phyloP scores from a whole-genome alignment of 1,140 invertebrate genomes.

The Caerostris darwini region DNA sequence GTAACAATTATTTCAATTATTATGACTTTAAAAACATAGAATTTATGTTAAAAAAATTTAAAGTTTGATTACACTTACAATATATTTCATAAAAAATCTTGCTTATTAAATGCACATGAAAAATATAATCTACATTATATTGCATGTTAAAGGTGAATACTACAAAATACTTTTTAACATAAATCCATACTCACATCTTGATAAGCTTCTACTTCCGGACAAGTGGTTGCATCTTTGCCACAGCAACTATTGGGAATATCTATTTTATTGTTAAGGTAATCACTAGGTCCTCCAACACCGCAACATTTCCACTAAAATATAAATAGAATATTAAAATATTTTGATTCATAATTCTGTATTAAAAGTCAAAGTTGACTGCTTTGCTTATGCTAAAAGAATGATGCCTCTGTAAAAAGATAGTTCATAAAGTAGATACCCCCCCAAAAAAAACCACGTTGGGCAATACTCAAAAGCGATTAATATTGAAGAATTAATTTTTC shows the following conservation, averaged over 20 bases:
- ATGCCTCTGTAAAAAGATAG: not conserved
- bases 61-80: no score
- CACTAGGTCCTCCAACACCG: conserved; percentile 46
- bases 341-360: not conserved
- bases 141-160: not conserved
- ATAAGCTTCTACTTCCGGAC: not conserved
- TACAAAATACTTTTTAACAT: not conserved
- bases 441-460: no score
- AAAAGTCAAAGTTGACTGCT: not conserved
- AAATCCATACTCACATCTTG: conserved; percentile 43
- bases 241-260: conserved; percentile 26
- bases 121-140: not conserved
- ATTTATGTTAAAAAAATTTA: no score
- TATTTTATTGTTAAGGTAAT: not conserved
- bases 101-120: not conserved
- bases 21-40: no score
- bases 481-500: no score
- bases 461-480: no score
- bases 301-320: conserved; percentile 53
- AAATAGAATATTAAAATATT: not conserved
- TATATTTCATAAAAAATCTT: no score
- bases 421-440: not conserved
- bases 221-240: not conserved
- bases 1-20: no score
- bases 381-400: not conserved